Evolutionary conservation across 2,888 invertebrate genomes (phyloP).

Genomic region (Sinotaia quadrata): DNA sequence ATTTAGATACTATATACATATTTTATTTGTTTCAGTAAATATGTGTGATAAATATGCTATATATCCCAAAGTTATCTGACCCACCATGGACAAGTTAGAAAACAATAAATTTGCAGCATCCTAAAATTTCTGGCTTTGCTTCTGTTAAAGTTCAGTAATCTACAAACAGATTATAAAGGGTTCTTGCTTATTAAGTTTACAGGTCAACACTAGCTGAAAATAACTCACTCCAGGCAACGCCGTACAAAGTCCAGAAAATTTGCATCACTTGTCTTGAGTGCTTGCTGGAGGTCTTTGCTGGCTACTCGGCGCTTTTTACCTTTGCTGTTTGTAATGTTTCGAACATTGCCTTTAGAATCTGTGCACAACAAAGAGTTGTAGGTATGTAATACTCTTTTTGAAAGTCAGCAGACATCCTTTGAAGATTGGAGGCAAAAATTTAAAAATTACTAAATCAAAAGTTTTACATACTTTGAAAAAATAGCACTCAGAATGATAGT

Average conservation of each 20-base stretch:
- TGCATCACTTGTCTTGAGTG: constrained; percentile 87
- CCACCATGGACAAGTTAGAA: too few species aligned
- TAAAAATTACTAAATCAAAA: background rate
- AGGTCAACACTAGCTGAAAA: too few species aligned
- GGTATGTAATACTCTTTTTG: background rate
- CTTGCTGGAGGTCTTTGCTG: constrained; percentile 85
- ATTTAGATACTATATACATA: too few species aligned
- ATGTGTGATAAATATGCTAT: too few species aligned
- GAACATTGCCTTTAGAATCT: constrained; percentile 93
- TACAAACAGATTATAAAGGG: too few species aligned
- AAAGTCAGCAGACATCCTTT: background rate
- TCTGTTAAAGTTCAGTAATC: too few species aligned
- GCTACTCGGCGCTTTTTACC: constrained; percentile 92
- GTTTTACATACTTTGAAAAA: background rate
- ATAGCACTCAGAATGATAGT: background rate
- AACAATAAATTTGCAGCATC: too few species aligned
- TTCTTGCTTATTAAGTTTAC: too few species aligned
- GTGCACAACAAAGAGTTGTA: constrained; percentile 45
- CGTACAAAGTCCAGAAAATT: constrained; percentile 92
- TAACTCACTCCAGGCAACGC: constrained; percentile 89
- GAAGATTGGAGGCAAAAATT: background rate
- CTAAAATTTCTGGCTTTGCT: too few species aligned
- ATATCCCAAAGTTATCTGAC: too few species aligned
- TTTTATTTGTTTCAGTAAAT: too few species aligned
- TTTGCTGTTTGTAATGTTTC: constrained; percentile 93